Evolutionary conservation across 1,140 invertebrate species (phyloP).

Genomic region (Gerris buenoi): DNA sequence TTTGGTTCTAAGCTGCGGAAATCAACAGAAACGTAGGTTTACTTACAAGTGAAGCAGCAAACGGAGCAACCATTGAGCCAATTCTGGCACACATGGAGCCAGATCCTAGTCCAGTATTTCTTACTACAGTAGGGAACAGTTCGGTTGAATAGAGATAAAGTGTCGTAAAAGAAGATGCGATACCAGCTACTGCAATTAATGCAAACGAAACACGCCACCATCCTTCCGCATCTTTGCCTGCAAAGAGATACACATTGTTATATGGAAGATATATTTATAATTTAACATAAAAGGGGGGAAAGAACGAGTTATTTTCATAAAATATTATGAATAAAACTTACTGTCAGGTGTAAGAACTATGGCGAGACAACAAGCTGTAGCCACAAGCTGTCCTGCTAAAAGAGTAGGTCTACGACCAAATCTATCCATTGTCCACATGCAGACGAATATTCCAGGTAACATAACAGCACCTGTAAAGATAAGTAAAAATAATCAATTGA

Average conservation of each 20-base stretch:
- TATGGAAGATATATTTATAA: too few relatives aligned
- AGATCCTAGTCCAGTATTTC: conserved; percentile 60
- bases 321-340: too few relatives aligned
- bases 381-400: conserved; percentile 41
- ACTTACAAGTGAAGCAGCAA: conserved; percentile 44
- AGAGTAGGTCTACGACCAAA: conserved; percentile 48
- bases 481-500: too few relatives aligned
- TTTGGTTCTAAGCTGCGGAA: too few relatives aligned
- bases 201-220: conserved; percentile 33
- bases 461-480: conserved; percentile 36
- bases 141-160: conserved; percentile 69
- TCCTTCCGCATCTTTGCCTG: conserved; percentile 3
- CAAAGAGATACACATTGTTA: not conserved
- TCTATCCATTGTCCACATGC: conserved; percentile 44
- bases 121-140: conserved; percentile 67
- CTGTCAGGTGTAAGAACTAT: conserved; percentile 28
- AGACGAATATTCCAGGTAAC: conserved; percentile 49
- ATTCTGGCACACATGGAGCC: conserved; percentile 60
- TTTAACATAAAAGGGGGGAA: too few relatives aligned
- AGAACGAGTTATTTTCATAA: too few relatives aligned
- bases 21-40: too few relatives aligned
- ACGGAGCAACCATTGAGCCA: conserved; percentile 61
- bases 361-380: conserved; percentile 44
- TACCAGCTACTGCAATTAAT: conserved; percentile 70
- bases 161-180: conserved; percentile 61